These are phyloP conservation scores for Lepidurus arcticus DNA, from an alignment of 1,140 invertebrate genomes.

Conservation along the genomic window DNA sequence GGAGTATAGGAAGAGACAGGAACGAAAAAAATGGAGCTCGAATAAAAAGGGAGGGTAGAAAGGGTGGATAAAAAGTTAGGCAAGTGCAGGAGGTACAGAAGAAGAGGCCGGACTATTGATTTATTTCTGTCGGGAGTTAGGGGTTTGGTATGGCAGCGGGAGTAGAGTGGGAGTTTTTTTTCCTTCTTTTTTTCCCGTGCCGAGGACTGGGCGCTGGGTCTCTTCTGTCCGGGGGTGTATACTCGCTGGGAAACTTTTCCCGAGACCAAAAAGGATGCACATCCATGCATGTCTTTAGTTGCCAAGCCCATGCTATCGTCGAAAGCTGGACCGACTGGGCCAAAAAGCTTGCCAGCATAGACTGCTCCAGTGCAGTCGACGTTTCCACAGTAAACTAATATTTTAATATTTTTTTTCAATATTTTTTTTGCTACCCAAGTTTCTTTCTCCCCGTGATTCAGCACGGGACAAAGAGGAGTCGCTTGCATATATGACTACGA, in stretches of 20 bases:
- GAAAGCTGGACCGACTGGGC: not conserved
- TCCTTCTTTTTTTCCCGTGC: not conserved
- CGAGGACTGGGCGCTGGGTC: slow-evolving; percentile 1
- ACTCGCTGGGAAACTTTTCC: not conserved
- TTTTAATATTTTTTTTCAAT: too few relatives aligned
- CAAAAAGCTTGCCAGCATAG: not conserved
- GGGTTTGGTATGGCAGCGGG: not conserved
- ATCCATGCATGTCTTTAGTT: slow-evolving; percentile 19
- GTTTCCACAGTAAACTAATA: too few relatives aligned
- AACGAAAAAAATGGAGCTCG: not conserved
- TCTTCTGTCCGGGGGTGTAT: not conserved
- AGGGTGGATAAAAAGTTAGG: slow-evolving; percentile 16
- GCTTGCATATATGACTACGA: too few relatives aligned
- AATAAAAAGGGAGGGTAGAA: slow-evolving; percentile 7
- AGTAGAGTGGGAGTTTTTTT: not conserved
- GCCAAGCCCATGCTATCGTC: slow-evolving; percentile 13
- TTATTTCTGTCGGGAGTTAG: slow-evolving; percentile 18
- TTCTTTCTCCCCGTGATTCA: too few relatives aligned
- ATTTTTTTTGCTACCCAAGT: too few relatives aligned
- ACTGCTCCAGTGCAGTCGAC: too few relatives aligned
- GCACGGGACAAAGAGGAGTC: too few relatives aligned
- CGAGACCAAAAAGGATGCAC: slow-evolving; percentile 16
- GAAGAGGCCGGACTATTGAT: slow-evolving; percentile 21
- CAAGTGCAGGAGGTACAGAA: slow-evolving; percentile 18
- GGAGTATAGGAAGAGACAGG: slow-evolving; percentile 9